Percentiles rank a stretch among this genome's conserved stretches.
phyloP scores from a whole-genome alignment of 2,888 invertebrate genomes.

The Phytoseiulus persimilis region DNA sequence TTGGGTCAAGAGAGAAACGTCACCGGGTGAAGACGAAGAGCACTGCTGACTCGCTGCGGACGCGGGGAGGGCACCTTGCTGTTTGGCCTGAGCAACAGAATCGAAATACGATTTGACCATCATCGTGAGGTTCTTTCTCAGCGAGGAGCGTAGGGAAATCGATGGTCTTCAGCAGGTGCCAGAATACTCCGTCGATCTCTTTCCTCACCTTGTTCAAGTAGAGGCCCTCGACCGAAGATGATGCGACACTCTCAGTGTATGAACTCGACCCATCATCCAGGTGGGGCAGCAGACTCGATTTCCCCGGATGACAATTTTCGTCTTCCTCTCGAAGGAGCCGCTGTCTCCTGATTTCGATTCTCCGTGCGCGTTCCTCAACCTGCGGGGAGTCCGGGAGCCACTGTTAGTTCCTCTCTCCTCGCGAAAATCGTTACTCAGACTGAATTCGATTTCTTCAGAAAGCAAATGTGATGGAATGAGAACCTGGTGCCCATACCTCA shows the following conservation, averaged over 20 bases:
- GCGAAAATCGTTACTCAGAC: no score
- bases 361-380: slow-evolving; percentile 24
- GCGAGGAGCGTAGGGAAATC: no score
- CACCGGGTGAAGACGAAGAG: not conserved
- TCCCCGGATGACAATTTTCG: slow-evolving; percentile 6
- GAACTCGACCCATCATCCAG: slow-evolving; percentile 14
- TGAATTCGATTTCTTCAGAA: not conserved
- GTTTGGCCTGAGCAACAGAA: not conserved
- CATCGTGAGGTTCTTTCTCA: no score
- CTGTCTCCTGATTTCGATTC: slow-evolving; percentile 27
- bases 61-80: not conserved
- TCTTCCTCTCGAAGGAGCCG: slow-evolving; percentile 31
- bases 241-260: slow-evolving; percentile 6
- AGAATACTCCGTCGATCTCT: no score
- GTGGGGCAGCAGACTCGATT: not conserved
- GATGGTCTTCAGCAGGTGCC: no score
- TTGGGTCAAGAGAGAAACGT: not conserved
- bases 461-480: not conserved
- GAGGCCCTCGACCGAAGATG: slow-evolving; percentile 19
- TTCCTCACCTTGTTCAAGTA: slow-evolving; percentile 14
- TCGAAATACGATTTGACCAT: no score
- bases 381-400: not conserved
- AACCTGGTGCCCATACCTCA: not conserved
- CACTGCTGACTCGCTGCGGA: not conserved
- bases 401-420: not conserved